Evolutionary conservation across 2,797 vertebrate species (phyloP), one percentile per base, ranked within the genome.

Genomic region (Hylomyscus alleni): DNA sequence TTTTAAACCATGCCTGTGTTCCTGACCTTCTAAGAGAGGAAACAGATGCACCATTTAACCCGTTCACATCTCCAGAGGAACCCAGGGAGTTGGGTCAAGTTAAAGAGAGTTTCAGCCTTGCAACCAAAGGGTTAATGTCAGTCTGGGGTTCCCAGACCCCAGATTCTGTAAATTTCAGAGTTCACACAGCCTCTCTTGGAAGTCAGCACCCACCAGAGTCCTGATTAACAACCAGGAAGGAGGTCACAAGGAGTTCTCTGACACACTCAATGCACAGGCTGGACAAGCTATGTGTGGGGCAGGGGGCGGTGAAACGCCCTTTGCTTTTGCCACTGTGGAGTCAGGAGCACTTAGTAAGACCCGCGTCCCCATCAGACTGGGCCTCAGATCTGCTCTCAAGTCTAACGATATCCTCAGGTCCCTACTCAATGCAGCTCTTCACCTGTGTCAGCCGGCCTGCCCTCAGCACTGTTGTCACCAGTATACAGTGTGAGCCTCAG

Each of bases 11-110:
- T n/a, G 44, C 60, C 88, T 91, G 72, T 73, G 95, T 60, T 93
- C 47, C 94, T 95, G 96, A 96, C 97, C 97, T 95, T 60, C 90
- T 17, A 44, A 94, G 94, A 97, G 94, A 93, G 94, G 97, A 97
- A 97, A 82, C 96, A 97, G 97, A 97, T 93, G 95, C 22, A 7
- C 50, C 1, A 2, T 81, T 97, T 98, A 97, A 97, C 94, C 75
- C 92, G 26, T 91, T 84, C 58, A 60, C 80, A 82, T 40, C 22
- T 22, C 1, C 0, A 34, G 37, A 65, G 78, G 72, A 90, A 19
- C 89, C 72, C 52, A 20, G 89, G 69, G 89, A 93, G 62, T 50
- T 4, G 0, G 0, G 88, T 89, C 34, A 34, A 58, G 56, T 52
- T 50, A 11, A 60, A 83, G 76, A 62, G 26, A 67, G 13, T 60